phyloP scores from a whole-genome alignment of 2,113 vertebrate genomes.

The Lampris megalopsis region DNA sequence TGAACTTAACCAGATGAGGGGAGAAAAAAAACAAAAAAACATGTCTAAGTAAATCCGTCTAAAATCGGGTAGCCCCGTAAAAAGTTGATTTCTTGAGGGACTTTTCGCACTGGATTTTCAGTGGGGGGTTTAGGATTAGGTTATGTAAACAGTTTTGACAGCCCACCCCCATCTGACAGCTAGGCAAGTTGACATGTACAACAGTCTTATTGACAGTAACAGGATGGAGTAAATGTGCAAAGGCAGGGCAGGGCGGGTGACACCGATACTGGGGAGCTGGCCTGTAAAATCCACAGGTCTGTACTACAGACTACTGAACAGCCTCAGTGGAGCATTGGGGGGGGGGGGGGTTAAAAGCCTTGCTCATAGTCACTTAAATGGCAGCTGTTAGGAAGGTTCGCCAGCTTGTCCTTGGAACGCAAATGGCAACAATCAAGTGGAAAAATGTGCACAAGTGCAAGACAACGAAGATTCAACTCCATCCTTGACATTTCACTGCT shows the following conservation, averaged over 20 bases:
- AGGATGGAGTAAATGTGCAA: no score
- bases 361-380: background rate
- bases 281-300: no score
- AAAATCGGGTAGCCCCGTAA: no score
- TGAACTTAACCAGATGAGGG: no score
- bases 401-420: conserved; percentile 21
- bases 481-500: background rate
- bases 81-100: no score
- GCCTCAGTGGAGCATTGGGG: no score
- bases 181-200: background rate
- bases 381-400: background rate
- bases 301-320: no score
- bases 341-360: background rate
- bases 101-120: background rate
- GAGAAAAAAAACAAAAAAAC: no score
- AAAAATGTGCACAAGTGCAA: conserved; percentile 22
- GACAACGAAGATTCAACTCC: conserved; percentile 9
- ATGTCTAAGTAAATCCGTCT: background rate
- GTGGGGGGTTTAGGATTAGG: background rate
- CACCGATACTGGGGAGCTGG: no score
- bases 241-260: no score
- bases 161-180: no score
- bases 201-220: no score
- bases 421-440: conserved; percentile 9
- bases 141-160: background rate